Base-by-base conservation (phyloP, 2,888 invertebrate species). In the Lasioglossum pauxillum region DNA sequence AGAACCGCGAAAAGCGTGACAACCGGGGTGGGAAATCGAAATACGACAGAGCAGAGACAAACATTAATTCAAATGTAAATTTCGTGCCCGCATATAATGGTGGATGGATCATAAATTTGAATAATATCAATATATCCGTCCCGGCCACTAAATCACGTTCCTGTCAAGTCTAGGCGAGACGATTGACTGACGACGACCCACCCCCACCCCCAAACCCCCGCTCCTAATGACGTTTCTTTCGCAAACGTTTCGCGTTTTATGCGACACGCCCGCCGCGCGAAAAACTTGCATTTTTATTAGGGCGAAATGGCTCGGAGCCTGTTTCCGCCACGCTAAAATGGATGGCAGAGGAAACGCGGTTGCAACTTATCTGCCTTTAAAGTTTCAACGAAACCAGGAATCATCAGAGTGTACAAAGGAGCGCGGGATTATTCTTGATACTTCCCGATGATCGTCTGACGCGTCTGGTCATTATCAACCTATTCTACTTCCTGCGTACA, bases 31-130 rank as follows among this genome's bases (percentile, higher is more conserved):
- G 57, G 72, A 60, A 85, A 74, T 80, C 60, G n/a, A 78, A 84
- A 81, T 82, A 64, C 60, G 35, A 35, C 49, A 73, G 41, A 27
- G 81, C 31, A 57, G 41, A 73, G 76, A 49, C 64, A 80, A 80
- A 83, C 86, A 82, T 90, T 90, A 90, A 90, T 90, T 86, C 88
- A 78, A 86, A 89, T 90, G 89, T 86, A 90, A 90, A 90, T 90
- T 82, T 84, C 78, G 80, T 82, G 73, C 78, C 44, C 31, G 82
- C 73, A 49, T 71, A 69, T 71, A 75, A 60, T 77, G 74, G 41
- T 69, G 60, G 83, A 71, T 78, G 83, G 85, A 89, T 89, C 90
- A 90, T 90, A 90, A 90, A 90, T 90, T 90, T 90, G 89, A 90
- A 90, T 90, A 90, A 89, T 90, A 90, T 90, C 89, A 75, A 90